These are phyloP conservation scores for Rallus crepitans DNA, from an alignment of 2,797 vertebrate species.

Conservation along the genomic window DNA sequence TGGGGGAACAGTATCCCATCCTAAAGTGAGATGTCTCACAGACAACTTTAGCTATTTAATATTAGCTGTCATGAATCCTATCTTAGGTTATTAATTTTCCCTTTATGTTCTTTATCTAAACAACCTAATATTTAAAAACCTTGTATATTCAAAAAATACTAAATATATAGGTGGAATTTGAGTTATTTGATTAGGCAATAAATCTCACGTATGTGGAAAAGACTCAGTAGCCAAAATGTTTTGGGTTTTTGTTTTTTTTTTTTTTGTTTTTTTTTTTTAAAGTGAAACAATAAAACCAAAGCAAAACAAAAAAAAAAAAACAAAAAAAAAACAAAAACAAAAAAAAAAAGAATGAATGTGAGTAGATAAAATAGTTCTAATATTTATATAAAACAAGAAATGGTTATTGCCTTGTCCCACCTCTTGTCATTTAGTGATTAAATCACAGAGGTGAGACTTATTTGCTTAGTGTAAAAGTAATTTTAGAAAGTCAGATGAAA, in stretches of 20 bases:
- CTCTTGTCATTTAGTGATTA: background rate
- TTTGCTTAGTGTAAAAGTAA: background rate
- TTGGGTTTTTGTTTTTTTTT: too few species aligned
- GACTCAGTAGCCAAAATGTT: rapidly evolving
- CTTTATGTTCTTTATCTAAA: background rate
- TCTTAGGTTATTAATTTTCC: background rate
- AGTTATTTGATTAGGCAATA: background rate
- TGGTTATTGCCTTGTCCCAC: rapidly evolving
- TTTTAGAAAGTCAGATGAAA: background rate
- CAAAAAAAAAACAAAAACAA: too few species aligned
- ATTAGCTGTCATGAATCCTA: background rate
- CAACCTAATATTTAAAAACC: background rate
- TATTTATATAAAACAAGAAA: background rate
- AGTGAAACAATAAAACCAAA: background rate
- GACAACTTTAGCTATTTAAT: background rate
- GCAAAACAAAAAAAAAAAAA: too few species aligned
- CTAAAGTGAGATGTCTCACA: background rate
- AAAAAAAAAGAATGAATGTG: background rate
- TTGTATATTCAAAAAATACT: background rate
- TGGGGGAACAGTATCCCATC: background rate
- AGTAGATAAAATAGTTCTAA: rapidly evolving
- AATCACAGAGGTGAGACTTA: background rate
- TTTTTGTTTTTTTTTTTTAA: background rate
- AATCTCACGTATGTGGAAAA: background rate
- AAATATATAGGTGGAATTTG: background rate